Conservation (phyloP, 2,888 invertebrate genomes). For the Lydus trimaculatus region DNA sequence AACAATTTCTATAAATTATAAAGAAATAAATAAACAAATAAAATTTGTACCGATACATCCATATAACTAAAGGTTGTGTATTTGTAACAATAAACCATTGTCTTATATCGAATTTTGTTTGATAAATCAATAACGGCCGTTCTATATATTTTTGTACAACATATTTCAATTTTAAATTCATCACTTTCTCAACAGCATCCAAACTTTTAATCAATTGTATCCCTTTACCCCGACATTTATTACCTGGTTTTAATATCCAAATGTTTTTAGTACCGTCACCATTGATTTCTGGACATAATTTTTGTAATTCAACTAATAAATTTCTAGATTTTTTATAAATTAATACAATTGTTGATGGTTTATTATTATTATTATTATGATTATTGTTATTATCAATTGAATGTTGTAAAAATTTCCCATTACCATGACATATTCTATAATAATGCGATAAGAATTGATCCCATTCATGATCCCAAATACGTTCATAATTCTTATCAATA, state of each 20-base stretch:
- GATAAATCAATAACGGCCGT: constrained; percentile 84
- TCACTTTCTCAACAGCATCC: constrained; percentile 81
- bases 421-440: constrained; percentile 72
- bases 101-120: constrained; percentile 93
- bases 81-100: constrained; percentile 95
- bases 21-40: too few species aligned
- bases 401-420: constrained; percentile 51
- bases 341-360: constrained; percentile 30
- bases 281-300: constrained; percentile 82
- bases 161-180: constrained; percentile 76
- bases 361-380: constrained; percentile 38
- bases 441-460: constrained; percentile 80
- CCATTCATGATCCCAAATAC: constrained; percentile 87
- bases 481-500: constrained; percentile 67
- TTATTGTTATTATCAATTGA: constrained; percentile 39
- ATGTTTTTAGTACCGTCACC: constrained; percentile 88
- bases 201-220: constrained; percentile 87
- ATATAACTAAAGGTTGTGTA: constrained; percentile 88
- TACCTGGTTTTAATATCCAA: constrained; percentile 96
- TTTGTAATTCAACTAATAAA: constrained; percentile 71
- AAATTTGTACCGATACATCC: constrained; percentile 86
- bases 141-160: constrained; percentile 98
- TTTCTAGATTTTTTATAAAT: constrained; percentile 64
- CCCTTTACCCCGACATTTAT: constrained; percentile 90
- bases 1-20: too few species aligned